Evolutionary conservation across 2,113 vertebrate species (phyloP), one percentile per base, ranked within the genome.

Genomic region (Fulica atra): DNA sequence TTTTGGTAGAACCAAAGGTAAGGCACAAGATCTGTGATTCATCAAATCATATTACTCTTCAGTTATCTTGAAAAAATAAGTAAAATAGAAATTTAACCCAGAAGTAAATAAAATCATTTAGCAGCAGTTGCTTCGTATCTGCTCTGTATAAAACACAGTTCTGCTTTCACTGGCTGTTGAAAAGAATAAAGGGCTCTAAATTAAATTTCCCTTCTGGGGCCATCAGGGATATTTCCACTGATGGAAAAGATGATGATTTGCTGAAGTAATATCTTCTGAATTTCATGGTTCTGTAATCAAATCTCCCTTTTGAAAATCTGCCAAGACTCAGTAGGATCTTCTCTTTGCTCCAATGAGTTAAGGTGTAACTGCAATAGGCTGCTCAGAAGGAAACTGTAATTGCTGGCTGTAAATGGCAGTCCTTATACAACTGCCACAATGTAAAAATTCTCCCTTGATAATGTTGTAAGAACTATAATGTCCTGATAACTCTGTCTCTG

Each of bases 1-100:
- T 98, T 10, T 97, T 99, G 53, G 97, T 98, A 15, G 98, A 99
- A 59, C 99, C 99, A 4, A 98, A 99, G 99, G 99, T 99, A 97
- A 98, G 98, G 77, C 29, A 79, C 48, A 53, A 40, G 21, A 16
- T 38, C 65, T 68, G 15, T 51, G 18, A 29, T 44, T 60, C 23
- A n/a, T 38, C 63, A 6, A 60, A 59, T 11, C 2, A 0, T 36
- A 36, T 38, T 66, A 44, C 8, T 9, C 16, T 61, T 59, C 23
- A 60, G 20, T 68, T 53, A 36, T 42, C n/a, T 57, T 53, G 59
- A 77, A 56, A 56, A 85, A 54, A 28, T 50, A 36, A 51, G n/a
- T 15, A 53, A 63, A 86, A 84, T 3, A 59, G 11, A 72, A 66
- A 54, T 78, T 81, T 59, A 72, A 59, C n/a, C 16, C 11, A 33